Base-by-base conservation (phyloP, 2,888 invertebrate genomes). In the Drosophila pseudotakahashii region DNA sequence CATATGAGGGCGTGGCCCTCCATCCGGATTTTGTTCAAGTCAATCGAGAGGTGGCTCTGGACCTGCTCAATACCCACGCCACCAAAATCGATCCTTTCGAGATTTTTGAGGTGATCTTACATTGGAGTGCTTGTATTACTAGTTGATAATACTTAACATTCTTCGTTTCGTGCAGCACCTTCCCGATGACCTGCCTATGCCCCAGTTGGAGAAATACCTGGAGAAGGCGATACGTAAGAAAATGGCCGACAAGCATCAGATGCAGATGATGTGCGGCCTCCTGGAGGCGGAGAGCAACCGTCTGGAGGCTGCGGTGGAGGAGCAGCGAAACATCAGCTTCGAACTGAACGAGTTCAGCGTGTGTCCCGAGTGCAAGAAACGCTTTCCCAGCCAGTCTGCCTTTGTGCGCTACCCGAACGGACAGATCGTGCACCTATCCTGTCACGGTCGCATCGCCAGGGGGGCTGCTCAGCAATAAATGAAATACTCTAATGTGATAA, bases 321-420 rank as follows among this genome's bases (percentile, higher is more conserved):
- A 96, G 85, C 96, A 98, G 91, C 95, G 96, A 1, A 96, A 96
- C 89, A 57, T 64, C 9, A 96, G 95, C 88, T 95, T 98, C 50
- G 93, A 96, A 2, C 95, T 99, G 78, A 97, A 95, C 16, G 98
- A 98, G 79, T 95, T 96, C 83, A 97, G 96, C 89, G 95, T 97
- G 59, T 99, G 99, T 91, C 95, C 95, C 0, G 97, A 97, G 1
- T 99, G 99, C 92, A 97, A 96, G 90, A 99, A 99, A 90, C 94
- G 97, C 61, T 98, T 99, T 92, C 96, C 96, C 16, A 97, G 97
- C 92, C 97, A 97, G 93, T 97, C 98, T 93, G 98, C 98, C 26
- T 97, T 99, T 92, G 97, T 98, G 7, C 94, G 98, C 50, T 97
- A 97, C 92, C 97, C 98, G 2, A 96, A 96, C 91, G 98, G 98